Percentiles rank a stretch among this genome's conserved stretches.
These are phyloP conservation scores for Troilus luridus DNA, from an alignment of 2,888 invertebrate species.

Conservation along the genomic window DNA sequence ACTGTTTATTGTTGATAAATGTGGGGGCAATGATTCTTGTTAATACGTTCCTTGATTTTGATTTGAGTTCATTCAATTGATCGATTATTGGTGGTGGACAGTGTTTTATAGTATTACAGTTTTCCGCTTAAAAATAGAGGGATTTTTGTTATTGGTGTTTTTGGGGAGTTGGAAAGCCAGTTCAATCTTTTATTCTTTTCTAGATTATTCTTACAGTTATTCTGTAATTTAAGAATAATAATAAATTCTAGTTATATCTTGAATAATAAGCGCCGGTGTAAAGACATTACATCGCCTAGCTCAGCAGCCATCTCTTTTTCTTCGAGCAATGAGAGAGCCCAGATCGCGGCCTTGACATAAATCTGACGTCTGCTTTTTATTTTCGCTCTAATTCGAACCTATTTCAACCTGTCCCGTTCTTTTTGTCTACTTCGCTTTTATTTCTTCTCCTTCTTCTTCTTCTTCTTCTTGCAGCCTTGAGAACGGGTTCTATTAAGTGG, in stretches of 20 bases:
- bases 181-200: too few species aligned
- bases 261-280: not conserved
- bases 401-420: not conserved
- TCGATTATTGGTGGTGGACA: too few species aligned
- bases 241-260: not conserved
- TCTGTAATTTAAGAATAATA: too few species aligned
- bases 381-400: not conserved
- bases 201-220: too few species aligned
- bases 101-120: too few species aligned
- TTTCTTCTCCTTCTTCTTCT: not conserved
- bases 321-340: not conserved
- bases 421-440: constrained; percentile 12
- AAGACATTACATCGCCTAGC: not conserved
- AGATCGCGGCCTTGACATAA: not conserved
- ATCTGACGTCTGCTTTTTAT: not conserved
- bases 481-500: constrained; percentile 2
- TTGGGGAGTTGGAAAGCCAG: too few species aligned
- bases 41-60: too few species aligned
- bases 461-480: not conserved
- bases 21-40: too few species aligned
- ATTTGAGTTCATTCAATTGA: too few species aligned
- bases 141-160: too few species aligned
- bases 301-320: not conserved
- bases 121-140: too few species aligned
- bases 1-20: too few species aligned